Evolutionary conservation across 1,140 invertebrate species (phyloP).

Genomic region (Akabosia matsudoensis): DNA sequence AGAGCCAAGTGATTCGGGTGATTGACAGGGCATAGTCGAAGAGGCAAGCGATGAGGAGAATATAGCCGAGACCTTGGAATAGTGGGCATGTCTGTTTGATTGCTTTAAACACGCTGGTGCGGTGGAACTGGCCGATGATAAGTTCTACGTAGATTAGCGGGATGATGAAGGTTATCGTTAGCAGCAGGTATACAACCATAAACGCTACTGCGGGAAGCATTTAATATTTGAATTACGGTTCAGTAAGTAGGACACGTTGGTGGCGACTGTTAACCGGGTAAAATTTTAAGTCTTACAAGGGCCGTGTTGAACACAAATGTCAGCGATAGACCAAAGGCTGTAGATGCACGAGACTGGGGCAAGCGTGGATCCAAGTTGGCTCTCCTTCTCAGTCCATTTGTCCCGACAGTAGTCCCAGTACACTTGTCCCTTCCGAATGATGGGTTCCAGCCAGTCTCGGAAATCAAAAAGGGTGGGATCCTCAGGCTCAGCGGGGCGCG

Average conservation of each 20-base stretch:
- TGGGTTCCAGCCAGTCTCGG: neutral
- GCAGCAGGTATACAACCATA: neutral
- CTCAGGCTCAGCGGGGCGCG: neutral
- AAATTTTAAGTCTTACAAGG: too few species aligned
- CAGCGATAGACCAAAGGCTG: neutral
- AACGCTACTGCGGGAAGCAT: neutral
- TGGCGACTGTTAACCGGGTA: too few species aligned
- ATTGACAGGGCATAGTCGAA: neutral
- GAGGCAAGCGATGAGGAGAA: neutral
- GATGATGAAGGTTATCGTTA: neutral
- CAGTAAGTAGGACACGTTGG: too few species aligned
- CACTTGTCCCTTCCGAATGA: neutral
- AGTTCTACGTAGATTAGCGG: constrained; percentile 7
- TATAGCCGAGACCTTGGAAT: neutral
- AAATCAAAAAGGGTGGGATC: neutral
- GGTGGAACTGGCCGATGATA: neutral
- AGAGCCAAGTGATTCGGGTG: neutral
- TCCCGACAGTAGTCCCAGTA: constrained; percentile 12
- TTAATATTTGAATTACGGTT: neutral
- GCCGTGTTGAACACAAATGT: neutral
- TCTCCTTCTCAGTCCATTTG: neutral
- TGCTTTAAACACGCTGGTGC: neutral
- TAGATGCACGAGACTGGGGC: neutral
- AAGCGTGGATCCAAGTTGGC: neutral
- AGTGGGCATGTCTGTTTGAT: neutral